Evolutionary conservation across 1,140 invertebrate species (phyloP), one percentile per base, ranked within the genome.

Genomic region (Melipona quadrifasciata): DNA sequence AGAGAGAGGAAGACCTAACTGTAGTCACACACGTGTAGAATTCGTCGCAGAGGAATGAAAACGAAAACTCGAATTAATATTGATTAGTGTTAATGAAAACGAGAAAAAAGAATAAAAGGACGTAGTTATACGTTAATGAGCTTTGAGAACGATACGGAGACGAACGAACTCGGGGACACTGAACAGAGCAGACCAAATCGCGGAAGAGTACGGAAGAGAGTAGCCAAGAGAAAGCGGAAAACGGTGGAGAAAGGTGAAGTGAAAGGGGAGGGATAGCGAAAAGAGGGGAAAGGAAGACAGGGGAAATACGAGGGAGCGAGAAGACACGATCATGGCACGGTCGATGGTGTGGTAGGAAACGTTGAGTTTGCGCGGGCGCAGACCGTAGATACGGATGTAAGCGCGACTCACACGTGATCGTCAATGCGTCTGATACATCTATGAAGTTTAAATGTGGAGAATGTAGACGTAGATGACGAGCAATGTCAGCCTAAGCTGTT

Each of bases 401-500:
- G 74, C 17, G 64, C 19, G 57, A 19, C 39, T 47, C 39, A 47
- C 39, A 47, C 39, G 39, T 47, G 39, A 47, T 47, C 39, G 39
- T 10, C 39, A 47, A 39, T 5, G 39, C 39, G 39, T 47, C 8
- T 47, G 39, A 53, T 64, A 84, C 58, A 68, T n/a, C 12, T 72
- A 57, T 27, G 80, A 39, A 61, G 58, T 75, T 58, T 88, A 55
- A n/a, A 67, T 21, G 27, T 3, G 1, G 19, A 34, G 14, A 27
- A 8, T 67, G 71, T 31, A 21, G 17, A 19, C 19, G 58, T 2
- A 51, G 89, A 90, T 31, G 91, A 90, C 90, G 89, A 90, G 89
- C 93, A 94, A 95, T 94, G 94, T 95, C 94, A 94, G 84, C 93
- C 93, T 92, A 87, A 77, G 65, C 75, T 17, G 85, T 82, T 78